Evolutionary conservation across 2,888 invertebrate species (phyloP), one percentile per base, ranked within the genome.

Genomic region (Oxyteleia sp.): DNA sequence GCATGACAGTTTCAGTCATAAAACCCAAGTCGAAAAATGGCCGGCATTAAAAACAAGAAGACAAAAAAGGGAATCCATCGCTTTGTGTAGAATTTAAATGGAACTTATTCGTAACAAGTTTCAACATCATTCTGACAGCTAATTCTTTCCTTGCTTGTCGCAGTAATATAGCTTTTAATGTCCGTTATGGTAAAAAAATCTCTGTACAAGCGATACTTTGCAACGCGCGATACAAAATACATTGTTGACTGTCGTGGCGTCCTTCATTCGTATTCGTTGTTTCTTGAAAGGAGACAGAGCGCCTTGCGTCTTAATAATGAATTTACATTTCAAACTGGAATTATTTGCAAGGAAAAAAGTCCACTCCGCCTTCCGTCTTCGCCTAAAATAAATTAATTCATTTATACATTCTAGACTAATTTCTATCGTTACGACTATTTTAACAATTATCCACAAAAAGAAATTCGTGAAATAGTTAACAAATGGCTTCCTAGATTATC

Each of bases 231-330:
- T 75, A 68, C 55, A 74, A 83, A 83, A 83, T 76, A 57, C 64
- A 66, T 63, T 74, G 64, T 72, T 47, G 80, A 78, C 61, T 61
- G 69, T 71, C 59, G 71, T 71, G 45, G 66, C 66, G 53, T 63
- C 66, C 84, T 81, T 84, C 76, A 80, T 71, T 81, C 63, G 66
- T 81, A 84, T 84, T 84, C 84, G 84, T 84, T 84, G 84, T 81
- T 84, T 76, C 51, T 63, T 72, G 78, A 68, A 78, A 78, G 66
- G 72, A 82, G 66, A 78, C 64, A 76, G 82, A 82, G 72, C 35
- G 29, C 74, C 35, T 82, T 71, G 71, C 51, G 49, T 76, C 63
- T 32, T 82, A 20, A 64, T 71, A 64, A 66, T 53, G 51, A 61
- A 81, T 81, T 81, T 81, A 63, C 81, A 81, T 75, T 74, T 68